Evolutionary conservation across 2,888 invertebrate species (phyloP).

Genomic region (Phytoseiulus persimilis): DNA sequence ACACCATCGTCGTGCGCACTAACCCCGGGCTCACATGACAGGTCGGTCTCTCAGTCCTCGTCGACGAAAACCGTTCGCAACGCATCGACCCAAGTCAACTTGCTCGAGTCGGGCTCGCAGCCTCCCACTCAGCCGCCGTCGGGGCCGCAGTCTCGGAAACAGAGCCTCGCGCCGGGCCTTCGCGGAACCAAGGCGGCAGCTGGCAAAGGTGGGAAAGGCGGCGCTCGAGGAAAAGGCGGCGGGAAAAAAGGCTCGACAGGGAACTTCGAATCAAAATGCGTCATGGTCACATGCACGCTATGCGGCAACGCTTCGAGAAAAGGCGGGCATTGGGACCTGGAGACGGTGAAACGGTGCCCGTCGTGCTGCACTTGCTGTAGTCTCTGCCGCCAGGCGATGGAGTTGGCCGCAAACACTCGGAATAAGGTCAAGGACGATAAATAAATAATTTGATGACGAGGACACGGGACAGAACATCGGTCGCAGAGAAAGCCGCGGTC

Average conservation of each 20-base stretch:
- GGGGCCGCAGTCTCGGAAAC: constrained; percentile 15
- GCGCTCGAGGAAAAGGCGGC: constrained; percentile 23
- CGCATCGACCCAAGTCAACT: constrained; percentile 25
- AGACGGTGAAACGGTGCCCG: constrained; percentile 29
- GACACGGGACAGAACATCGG: too few relatives aligned
- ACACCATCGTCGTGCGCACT: constrained; percentile 5
- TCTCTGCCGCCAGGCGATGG: constrained; percentile 30
- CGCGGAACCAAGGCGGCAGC: constrained; percentile 20
- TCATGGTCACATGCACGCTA: constrained; percentile 26
- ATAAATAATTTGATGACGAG: background rate
- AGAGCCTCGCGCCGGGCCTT: background rate
- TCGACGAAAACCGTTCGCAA: constrained; percentile 31
- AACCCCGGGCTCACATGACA: background rate
- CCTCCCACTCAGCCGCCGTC: constrained; percentile 31
- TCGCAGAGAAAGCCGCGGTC: background rate
- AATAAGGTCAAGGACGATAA: constrained; percentile 25
- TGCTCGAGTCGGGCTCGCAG: constrained; percentile 21
- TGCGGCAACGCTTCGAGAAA: constrained; percentile 34
- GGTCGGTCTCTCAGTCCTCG: constrained; percentile 7
- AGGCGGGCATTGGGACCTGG: constrained; percentile 32
- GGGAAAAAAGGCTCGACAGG: constrained; percentile 33
- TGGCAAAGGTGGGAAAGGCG: constrained; percentile 22
- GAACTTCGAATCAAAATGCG: constrained; percentile 23
- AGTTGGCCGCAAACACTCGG: constrained; percentile 19
- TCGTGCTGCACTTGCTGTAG: constrained; percentile 19